Base-by-base conservation (phyloP, 2,888 invertebrate species). In the Thecophora atra region DNA sequence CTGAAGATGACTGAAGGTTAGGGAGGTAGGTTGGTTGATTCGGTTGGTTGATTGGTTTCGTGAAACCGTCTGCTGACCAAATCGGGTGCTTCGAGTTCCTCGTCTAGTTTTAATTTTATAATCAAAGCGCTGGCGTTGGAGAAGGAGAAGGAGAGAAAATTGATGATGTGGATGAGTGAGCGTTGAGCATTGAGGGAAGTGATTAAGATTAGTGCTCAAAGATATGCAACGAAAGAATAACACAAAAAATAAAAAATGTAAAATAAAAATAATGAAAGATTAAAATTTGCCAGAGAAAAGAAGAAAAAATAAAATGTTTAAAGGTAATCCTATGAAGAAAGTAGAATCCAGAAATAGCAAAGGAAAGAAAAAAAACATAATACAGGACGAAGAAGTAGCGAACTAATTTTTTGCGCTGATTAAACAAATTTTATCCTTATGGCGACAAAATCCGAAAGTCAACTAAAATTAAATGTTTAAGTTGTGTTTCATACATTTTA, bases 121-220 rank as follows among this genome's bases (percentile, higher is more conserved):
- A 47, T 47, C 47, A 47, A 47, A 47, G 47, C 47, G 4, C 5
- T n/a, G 8, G 17, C 15, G 44, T 13, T 19, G 56, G 3, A 24
- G 21, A 11, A 56, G 21, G 19, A 56, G 15, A 15, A 58, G 69
- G 75, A 75, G 77, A 80, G 83, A 81, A 83, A 83, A 84, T 83
- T 83, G 83, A 82, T 83, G 84, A 82, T 82, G 82, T 84, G 83
- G 83, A 80, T 84, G 83, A 83, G 80, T 83, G 84, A 81, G 79
- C 84, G 82, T 79, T 83, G 81, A 77, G 79, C 81, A 82, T 79
- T 83, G 81, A 77, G 79, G 81, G 81, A 81, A 83, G 81, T 83
- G 83, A 83, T 83, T 83, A 83, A 83, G 83, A 83, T 83, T 82
- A 82, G 77, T 79, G 80, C 81, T 75, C 80, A 79, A 78, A 78